Percentiles rank a stretch among this genome's conserved stretches.
Conservation (phyloP, 92 coral and sea anemone genomes). For the Bergia puertoricense region DNA sequence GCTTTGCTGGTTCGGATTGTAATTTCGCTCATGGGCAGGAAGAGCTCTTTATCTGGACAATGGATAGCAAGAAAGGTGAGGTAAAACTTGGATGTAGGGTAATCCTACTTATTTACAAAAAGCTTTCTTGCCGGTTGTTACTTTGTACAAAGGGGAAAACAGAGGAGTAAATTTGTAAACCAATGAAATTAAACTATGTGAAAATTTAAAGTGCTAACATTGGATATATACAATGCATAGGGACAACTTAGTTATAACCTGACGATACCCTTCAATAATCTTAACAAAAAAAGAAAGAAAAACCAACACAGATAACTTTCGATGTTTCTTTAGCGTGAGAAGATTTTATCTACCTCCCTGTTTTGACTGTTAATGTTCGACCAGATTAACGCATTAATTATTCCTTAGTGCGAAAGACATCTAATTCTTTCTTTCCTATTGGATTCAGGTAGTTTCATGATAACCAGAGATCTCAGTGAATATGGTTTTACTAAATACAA, state of each 20-base stretch:
- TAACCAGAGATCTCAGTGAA: too few species aligned
- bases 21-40: conserved; percentile 13
- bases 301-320: not conserved
- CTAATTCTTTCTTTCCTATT: too few species aligned
- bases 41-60: conserved; percentile 20
- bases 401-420: too few species aligned
- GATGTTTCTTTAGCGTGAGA: not conserved
- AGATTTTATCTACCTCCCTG: too few species aligned
- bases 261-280: not conserved
- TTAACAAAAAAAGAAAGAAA: not conserved
- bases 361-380: too few species aligned
- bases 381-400: too few species aligned
- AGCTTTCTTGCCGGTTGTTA: not conserved
- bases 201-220: too few species aligned
- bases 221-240: not conserved
- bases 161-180: too few species aligned
- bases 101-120: too few species aligned
- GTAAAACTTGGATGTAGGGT: not conserved
- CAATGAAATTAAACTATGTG: too few species aligned
- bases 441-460: too few species aligned
- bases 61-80: conserved; percentile 13
- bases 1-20: not conserved
- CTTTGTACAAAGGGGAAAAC: not conserved
- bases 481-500: too few species aligned
- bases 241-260: not conserved